Evolutionary conservation across 2,888 invertebrate genomes (phyloP).

Genomic region (Periphyllus acericola): DNA sequence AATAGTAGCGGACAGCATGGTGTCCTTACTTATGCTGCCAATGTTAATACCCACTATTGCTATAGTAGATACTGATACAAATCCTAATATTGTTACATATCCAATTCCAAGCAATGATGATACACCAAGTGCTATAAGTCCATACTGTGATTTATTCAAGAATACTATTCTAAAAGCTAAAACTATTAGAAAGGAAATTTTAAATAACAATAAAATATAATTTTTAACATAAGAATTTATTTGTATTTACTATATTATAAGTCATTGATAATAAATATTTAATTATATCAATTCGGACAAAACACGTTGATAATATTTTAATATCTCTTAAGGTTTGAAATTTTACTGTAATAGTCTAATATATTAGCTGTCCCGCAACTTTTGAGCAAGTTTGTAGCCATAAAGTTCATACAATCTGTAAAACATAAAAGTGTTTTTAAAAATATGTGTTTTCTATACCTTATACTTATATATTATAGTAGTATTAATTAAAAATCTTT

Average conservation of each 20-base stretch:
- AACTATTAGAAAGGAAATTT: conserved; percentile 74
- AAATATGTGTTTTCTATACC: background rate
- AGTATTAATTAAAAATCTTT: no score
- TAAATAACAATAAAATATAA: conserved; percentile 64
- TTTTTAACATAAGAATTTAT: background rate
- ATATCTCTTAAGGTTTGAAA: background rate
- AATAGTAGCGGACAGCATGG: conserved; percentile 72
- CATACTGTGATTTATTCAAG: conserved; percentile 93
- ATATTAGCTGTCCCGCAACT: conserved; percentile 30
- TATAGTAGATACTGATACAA: conserved; percentile 91
- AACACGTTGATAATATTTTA: background rate
- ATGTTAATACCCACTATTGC: conserved; percentile 90
- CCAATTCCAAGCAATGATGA: conserved; percentile 99
- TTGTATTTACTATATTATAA: background rate
- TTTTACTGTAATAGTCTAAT: background rate
- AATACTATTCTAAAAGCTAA: conserved; percentile 88
- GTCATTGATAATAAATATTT: background rate
- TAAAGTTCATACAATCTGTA: conserved; percentile 44
- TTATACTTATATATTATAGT: no score
- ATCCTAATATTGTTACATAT: conserved; percentile 91
- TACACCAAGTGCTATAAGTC: conserved; percentile 78
- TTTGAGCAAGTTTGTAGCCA: conserved; percentile 41
- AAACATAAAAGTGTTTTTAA: conserved; percentile 7
- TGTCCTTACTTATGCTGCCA: conserved; percentile 84
- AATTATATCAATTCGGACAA: background rate